phyloP scores from a whole-genome alignment of 2,113 vertebrate species.

The Grammomys surdaster region DNA sequence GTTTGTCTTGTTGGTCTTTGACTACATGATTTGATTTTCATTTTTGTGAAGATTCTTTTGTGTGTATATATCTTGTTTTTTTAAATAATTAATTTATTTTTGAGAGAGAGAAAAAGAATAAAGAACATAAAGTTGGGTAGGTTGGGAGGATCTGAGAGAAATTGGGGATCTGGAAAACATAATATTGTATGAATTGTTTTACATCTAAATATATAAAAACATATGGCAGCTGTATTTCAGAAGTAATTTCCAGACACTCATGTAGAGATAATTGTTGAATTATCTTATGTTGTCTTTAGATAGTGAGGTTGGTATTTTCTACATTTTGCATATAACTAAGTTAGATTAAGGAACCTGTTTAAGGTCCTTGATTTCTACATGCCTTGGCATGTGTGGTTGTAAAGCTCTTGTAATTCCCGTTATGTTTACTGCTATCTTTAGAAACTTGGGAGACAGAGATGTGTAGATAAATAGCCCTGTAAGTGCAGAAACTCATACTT shows the following conservation, averaged over 20 bases:
- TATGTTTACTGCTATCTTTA: not conserved
- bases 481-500: not conserved
- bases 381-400: not conserved
- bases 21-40: not conserved
- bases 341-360: not conserved
- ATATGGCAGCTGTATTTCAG: not conserved
- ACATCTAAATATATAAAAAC: not conserved
- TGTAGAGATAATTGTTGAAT: not conserved
- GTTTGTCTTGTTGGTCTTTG: not conserved
- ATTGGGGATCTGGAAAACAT: not conserved
- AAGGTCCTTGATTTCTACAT: not conserved
- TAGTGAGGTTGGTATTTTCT: slow-evolving; percentile 45
- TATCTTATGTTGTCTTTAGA: slow-evolving; percentile 41
- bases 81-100: not conserved
- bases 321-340: slow-evolving; percentile 59
- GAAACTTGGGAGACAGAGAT: not conserved
- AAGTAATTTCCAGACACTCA: not conserved
- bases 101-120: not conserved
- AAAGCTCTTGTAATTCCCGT: not conserved
- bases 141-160: not conserved
- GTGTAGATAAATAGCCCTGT: not conserved
- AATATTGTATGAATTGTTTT: not conserved
- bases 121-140: not conserved
- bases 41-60: not conserved
- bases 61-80: not conserved